These are phyloP conservation scores for Neria commutata DNA, from an alignment of 2,888 invertebrate species.

Conservation along the genomic window DNA sequence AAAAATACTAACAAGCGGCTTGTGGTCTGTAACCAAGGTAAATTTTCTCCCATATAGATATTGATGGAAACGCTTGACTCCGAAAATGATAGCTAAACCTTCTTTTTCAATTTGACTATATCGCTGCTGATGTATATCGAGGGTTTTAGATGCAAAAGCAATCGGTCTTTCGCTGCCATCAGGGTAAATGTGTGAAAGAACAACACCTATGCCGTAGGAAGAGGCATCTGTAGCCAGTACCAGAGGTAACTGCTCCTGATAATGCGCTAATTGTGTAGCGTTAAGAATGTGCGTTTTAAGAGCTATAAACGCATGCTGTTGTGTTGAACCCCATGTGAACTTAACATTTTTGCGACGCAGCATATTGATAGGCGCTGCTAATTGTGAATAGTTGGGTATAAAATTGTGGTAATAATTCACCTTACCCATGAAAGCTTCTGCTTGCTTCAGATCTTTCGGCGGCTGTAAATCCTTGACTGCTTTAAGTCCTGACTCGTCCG, in stretches of 20 bases:
- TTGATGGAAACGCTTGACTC: conserved; percentile 10
- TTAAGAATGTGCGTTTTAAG: conserved; percentile 35
- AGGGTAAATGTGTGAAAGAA: too few species aligned
- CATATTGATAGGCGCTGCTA: conserved; percentile 39
- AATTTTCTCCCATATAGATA: too few species aligned
- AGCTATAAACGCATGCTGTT: conserved; percentile 32
- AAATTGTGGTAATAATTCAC: conserved; percentile 44
- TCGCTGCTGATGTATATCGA: too few species aligned
- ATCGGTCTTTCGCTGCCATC: too few species aligned
- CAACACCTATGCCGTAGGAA: too few species aligned
- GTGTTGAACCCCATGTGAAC: conserved; percentile 35
- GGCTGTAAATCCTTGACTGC: conserved; percentile 8
- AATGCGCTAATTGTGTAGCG: conserved; percentile 14
- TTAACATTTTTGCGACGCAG: conserved; percentile 29
- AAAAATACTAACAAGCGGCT: too few species aligned
- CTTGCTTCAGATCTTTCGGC: conserved; percentile 19
- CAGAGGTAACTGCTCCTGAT: too few species aligned
- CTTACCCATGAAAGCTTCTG: conserved; percentile 43
- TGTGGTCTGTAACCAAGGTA: too few species aligned
- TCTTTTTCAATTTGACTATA: too few species aligned
- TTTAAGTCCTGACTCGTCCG: conserved; percentile 4
- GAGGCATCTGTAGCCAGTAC: too few species aligned
- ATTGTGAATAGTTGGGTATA: conserved; percentile 24
- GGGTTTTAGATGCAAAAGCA: too few species aligned
- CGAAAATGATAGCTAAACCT: conserved; percentile 7